phyloP scores from a whole-genome alignment of 2,888 invertebrate species.

The Drosophila siamana region DNA sequence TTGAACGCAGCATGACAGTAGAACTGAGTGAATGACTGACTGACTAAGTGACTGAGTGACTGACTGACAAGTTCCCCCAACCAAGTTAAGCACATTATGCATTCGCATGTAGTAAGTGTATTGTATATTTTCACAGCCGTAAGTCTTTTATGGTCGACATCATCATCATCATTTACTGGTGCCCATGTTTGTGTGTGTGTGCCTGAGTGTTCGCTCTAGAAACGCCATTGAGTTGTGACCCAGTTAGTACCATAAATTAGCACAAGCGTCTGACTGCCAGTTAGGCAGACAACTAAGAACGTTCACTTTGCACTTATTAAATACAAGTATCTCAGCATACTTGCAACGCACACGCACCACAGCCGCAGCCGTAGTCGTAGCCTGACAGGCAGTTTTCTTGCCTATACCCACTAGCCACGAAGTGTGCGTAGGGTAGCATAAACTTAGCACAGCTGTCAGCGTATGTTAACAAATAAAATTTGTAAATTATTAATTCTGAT shows the following conservation, averaged over 20 bases:
- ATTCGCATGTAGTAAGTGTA: conserved; percentile 27
- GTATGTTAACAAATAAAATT: neutral
- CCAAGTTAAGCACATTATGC: conserved; percentile 72
- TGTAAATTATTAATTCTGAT: neutral
- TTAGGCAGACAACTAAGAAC: conserved; percentile 38
- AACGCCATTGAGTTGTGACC: conserved; percentile 63
- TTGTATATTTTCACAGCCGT: conserved; percentile 35
- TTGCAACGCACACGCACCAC: conserved; percentile 36
- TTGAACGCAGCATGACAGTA: conserved; percentile 44
- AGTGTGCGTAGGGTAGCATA: neutral
- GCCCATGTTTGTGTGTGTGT: conserved; percentile 8
- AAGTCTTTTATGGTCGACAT: conserved; percentile 71
- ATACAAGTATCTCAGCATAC: conserved; percentile 46
- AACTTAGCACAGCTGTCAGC: neutral
- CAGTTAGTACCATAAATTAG: conserved; percentile 74
- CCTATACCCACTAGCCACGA: conserved; percentile 27
- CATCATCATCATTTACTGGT: conserved; percentile 42
- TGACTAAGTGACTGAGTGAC: conserved; percentile 22
- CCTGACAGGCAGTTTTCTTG: conserved; percentile 15
- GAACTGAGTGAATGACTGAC: conserved; percentile 19
- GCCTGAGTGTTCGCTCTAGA: conserved; percentile 65
- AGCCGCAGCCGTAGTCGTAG: conserved; percentile 4
- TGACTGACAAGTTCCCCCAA: conserved; percentile 44
- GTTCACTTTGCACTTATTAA: conserved; percentile 61
- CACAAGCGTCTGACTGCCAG: conserved; percentile 56